Percentiles rank a stretch among this genome's conserved stretches.
Evolutionary conservation across 2,797 vertebrate species (phyloP).

Genomic region (Masticophis lateralis): DNA sequence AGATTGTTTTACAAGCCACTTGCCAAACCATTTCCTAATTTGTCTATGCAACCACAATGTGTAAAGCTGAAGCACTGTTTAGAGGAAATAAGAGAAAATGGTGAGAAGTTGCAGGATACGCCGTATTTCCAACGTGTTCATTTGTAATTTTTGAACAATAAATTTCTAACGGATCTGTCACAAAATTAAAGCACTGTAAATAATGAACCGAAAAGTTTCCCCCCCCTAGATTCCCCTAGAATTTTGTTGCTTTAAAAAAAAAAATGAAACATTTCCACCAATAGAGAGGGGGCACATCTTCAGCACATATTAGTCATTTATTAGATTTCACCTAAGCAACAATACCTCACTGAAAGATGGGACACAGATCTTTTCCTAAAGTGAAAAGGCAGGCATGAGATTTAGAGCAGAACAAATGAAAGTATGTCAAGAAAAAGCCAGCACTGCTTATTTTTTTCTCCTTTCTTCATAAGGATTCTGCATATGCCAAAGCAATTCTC

Average conservation of each 20-base stretch:
- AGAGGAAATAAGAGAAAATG: conserved; percentile 32
- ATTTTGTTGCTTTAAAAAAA: not conserved
- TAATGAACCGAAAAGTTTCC: not conserved
- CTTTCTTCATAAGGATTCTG: not conserved
- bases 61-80: conserved; percentile 44
- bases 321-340: not conserved
- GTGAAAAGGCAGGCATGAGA: not conserved
- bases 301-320: not conserved
- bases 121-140: not conserved
- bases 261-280: not conserved
- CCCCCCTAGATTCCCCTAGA: not conserved
- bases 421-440: not conserved
- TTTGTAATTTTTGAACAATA: not conserved
- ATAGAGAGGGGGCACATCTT: not conserved
- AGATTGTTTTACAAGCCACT: conserved; percentile 54
- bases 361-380: not conserved
- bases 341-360: not conserved
- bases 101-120: conserved; percentile 26
- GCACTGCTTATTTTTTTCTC: not conserved
- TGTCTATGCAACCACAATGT: conserved; percentile 52
- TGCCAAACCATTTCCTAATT: conserved; percentile 60
- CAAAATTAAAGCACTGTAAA: not conserved
- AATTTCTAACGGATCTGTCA: not conserved
- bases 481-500: not conserved
- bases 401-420: not conserved